Evolutionary conservation across 2,113 vertebrate genomes (phyloP), one percentile per base, ranked within the genome.

Genomic region (Nerophis ophidion): DNA sequence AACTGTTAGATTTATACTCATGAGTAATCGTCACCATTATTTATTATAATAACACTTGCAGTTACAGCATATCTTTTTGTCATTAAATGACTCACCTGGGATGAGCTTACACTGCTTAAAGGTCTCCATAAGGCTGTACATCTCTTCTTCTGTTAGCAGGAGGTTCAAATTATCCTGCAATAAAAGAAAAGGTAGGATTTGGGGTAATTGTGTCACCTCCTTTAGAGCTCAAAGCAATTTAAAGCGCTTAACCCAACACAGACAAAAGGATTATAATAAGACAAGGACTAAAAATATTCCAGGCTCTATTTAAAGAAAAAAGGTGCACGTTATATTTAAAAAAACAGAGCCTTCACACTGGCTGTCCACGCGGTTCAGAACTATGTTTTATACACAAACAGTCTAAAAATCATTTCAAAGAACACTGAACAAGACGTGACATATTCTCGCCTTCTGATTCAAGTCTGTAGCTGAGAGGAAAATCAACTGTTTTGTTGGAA

Each of bases 111-210:
- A 95, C 48, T 91, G 91, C 65, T 80, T 91, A 77, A 98, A 93
- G 46, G 89, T 93, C 80, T 97, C 93, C 81, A 91, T 91, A 33
- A 99, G 91, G 80, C 93, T 95, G 74, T 93, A 94, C 95, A 98
- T 94, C 85, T 99, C 96, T 42, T 99, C 95, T 19, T 98, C 95
- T 0, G 96, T 99, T 45, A 99, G 91, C 53, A 98, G 91, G 51
- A 97, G 89, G 79, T 97, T 98, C 66, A 98, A 89, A 71, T 98
- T 98, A 84, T 99, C 93, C 96, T 99, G 61, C 45, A 74, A 56
- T n/a, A 52, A 63, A 19, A 19, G 40, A 15, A 5, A 45, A 64
- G 7, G 8, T 14, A 5, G 44, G 55, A 54, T 16, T 42, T 13
- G 13, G 33, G 52, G 35, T 54, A 36, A 55, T 40, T 15, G 33